These are phyloP conservation scores for Daptonema setosum DNA, from an alignment of 2,888 invertebrate genomes.

Conservation along the genomic window DNA sequence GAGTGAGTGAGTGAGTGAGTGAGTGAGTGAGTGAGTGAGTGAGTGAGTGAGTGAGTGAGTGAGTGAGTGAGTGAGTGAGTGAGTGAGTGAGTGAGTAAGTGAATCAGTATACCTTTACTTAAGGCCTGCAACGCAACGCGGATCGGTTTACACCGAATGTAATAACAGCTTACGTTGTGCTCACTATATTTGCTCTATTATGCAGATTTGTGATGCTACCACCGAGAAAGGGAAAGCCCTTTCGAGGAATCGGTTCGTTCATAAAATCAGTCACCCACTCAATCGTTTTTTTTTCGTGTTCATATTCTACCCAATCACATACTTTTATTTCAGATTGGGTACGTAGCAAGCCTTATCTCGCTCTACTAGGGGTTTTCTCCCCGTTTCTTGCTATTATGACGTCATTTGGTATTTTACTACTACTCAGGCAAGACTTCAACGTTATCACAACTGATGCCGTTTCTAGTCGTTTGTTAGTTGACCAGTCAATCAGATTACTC, in stretches of 20 bases:
- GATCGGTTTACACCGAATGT: constrained; percentile 39
- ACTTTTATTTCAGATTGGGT: no score
- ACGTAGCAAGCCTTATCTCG: constrained; percentile 68
- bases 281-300: no score
- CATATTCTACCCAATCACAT: no score
- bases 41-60: no score
- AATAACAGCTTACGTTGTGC: constrained; percentile 55
- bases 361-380: constrained; percentile 43
- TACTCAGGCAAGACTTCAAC: constrained; percentile 70
- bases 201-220: constrained; percentile 17
- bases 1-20: no score
- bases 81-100: no score
- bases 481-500: no score
- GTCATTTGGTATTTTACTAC: constrained; percentile 70
- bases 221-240: neutral
- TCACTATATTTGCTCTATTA: constrained; percentile 53
- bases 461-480: constrained; percentile 30
- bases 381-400: constrained; percentile 53
- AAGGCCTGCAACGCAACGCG: constrained; percentile 75
- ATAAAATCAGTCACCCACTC: no score
- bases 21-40: no score
- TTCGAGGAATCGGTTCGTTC: constrained; percentile 32
- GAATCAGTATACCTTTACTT: neutral
- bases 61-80: no score
- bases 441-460: constrained; percentile 76